Conservation (phyloP, 2,113 vertebrate genomes). For the Tetrax tetrax region DNA sequence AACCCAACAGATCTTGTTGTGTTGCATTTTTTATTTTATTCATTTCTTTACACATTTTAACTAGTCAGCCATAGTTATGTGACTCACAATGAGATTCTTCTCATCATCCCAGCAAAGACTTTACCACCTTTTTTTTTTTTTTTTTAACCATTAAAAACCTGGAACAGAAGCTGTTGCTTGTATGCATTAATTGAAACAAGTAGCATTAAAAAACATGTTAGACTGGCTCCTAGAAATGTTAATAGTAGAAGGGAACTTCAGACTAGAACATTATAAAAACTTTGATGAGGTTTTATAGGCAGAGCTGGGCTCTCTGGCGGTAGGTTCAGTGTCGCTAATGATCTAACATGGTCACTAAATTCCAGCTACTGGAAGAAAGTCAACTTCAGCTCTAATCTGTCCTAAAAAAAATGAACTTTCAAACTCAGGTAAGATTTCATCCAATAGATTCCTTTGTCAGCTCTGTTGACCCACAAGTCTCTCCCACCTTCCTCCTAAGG, state of each 20-base stretch:
- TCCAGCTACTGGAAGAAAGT: neutral
- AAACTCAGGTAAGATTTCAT: neutral
- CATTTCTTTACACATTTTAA: neutral
- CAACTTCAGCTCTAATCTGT: neutral
- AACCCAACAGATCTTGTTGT: neutral
- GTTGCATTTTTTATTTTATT: neutral
- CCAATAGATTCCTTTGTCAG: neutral
- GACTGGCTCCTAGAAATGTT: neutral
- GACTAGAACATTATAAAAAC: neutral
- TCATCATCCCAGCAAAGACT: neutral
- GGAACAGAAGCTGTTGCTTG: neutral
- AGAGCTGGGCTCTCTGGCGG: neutral
- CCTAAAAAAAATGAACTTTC: neutral
- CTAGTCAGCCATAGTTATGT: neutral
- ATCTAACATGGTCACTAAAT: neutral
- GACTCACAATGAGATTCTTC: neutral
- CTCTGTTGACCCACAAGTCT: neutral
- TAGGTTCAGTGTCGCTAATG: neutral
- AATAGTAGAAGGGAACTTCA: neutral
- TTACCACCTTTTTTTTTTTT: neutral
- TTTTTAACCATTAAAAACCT: neutral
- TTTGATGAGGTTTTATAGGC: neutral
- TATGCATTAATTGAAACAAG: neutral
- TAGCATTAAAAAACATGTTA: neutral
- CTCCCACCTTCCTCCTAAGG: neutral